Percentiles rank a stretch among this genome's conserved stretches.
These are phyloP conservation scores for Allolobophora icterica DNA, from an alignment of 2,888 invertebrate genomes.

Conservation along the genomic window DNA sequence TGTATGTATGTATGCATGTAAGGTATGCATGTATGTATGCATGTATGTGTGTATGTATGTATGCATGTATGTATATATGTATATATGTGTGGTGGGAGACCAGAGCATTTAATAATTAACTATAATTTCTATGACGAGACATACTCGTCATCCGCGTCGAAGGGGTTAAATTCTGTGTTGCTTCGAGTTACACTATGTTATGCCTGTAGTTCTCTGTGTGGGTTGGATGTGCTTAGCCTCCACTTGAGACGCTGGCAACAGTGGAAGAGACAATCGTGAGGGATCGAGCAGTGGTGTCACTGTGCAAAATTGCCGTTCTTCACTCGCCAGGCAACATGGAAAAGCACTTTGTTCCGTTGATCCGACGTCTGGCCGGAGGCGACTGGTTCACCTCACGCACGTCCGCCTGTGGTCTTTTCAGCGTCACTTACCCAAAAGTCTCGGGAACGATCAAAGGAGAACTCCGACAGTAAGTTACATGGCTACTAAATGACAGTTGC, in stretches of 20 bases:
- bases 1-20: too few species aligned
- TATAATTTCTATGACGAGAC: too few species aligned
- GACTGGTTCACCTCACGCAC: conserved; percentile 33
- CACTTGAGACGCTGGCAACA: conserved; percentile 24
- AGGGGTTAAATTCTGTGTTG: not conserved
- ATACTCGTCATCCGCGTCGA: too few species aligned
- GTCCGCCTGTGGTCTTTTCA: conserved; percentile 28
- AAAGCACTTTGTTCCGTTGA: conserved; percentile 23
- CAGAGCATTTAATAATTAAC: too few species aligned
- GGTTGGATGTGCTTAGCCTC: not conserved
- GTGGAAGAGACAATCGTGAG: conserved; percentile 32
- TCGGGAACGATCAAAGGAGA: conserved; percentile 10
- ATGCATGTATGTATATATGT: too few species aligned
- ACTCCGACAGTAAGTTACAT: conserved; percentile 21
- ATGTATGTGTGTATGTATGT: too few species aligned
- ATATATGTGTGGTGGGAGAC: too few species aligned
- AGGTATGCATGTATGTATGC: too few species aligned
- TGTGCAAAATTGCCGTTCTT: not conserved
- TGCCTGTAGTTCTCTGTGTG: not conserved
- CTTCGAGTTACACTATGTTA: not conserved
- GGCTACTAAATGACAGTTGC: too few species aligned
- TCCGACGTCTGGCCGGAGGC: conserved; percentile 10
- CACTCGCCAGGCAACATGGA: not conserved
- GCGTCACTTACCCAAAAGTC: conserved; percentile 23
- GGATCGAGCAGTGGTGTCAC: conserved; percentile 24